phyloP scores from a whole-genome alignment of 1,140 invertebrate species.

The Sitodiplosis mosellana region DNA sequence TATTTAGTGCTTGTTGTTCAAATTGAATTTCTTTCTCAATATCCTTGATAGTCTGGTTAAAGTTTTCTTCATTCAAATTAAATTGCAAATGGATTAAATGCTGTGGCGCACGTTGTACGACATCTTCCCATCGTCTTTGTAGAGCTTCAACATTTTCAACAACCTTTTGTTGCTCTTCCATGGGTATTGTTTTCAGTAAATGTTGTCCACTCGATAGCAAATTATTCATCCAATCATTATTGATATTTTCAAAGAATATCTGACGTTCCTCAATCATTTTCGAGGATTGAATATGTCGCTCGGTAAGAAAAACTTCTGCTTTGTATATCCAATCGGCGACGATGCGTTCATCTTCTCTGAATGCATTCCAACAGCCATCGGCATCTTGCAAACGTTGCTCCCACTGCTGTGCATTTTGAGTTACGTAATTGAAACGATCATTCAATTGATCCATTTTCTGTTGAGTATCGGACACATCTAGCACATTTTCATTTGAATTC shows the following conservation, averaged over 20 bases:
- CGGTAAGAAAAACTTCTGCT: slow-evolving; percentile 62
- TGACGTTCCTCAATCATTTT: slow-evolving; percentile 64
- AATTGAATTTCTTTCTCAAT: slow-evolving; percentile 75
- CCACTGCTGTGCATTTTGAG: slow-evolving; percentile 51
- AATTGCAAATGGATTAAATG: slow-evolving; percentile 83
- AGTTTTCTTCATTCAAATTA: slow-evolving; percentile 63
- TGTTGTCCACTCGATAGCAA: slow-evolving; percentile 62
- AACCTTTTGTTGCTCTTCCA: slow-evolving; percentile 42
- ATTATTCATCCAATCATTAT: slow-evolving; percentile 66
- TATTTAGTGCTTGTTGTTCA: slow-evolving; percentile 68
- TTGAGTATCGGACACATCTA: slow-evolving; percentile 50
- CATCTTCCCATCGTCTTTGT: slow-evolving; percentile 58
- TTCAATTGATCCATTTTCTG: slow-evolving; percentile 58
- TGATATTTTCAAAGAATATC: slow-evolving; percentile 67
- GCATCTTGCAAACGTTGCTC: slow-evolving; percentile 64
- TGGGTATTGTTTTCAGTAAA: slow-evolving; percentile 46
- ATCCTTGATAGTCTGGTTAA: slow-evolving; percentile 68
- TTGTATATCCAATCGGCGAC: slow-evolving; percentile 72
- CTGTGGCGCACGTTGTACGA: slow-evolving; percentile 57
- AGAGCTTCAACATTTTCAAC: slow-evolving; percentile 49
- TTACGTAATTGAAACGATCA: slow-evolving; percentile 57
- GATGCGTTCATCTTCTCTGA: slow-evolving; percentile 53
- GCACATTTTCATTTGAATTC: slow-evolving; percentile 47
- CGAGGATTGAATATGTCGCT: slow-evolving; percentile 62
- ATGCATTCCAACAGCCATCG: slow-evolving; percentile 69